Percentiles rank a stretch among this genome's conserved stretches.
Evolutionary conservation across 2,888 invertebrate species (phyloP).

Genomic region (Therioaphis trifolii): DNA sequence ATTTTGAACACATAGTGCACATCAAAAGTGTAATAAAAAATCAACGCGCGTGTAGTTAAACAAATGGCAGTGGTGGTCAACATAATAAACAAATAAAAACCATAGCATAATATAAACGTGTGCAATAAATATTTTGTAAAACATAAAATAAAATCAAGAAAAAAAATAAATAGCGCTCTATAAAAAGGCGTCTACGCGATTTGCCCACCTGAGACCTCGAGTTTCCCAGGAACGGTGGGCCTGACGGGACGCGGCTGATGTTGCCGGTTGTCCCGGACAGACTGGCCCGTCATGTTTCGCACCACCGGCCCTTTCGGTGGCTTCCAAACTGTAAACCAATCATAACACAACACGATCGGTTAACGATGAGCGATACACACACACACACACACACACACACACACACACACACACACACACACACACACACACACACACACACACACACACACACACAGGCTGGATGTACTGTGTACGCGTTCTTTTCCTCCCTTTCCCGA

Average conservation of each 20-base stretch:
- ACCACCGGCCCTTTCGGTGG: constrained; percentile 54
- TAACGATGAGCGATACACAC: neutral
- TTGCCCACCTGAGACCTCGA: constrained; percentile 61
- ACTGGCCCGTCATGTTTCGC: constrained; percentile 53
- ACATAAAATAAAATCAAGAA: neutral
- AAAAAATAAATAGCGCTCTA: constrained; percentile 12
- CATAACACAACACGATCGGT: constrained; percentile 40
- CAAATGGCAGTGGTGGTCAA: neutral
- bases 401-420: too few species aligned
- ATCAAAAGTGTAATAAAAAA: too few species aligned
- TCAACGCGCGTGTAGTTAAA: neutral
- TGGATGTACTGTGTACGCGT: too few species aligned
- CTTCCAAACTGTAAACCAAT: constrained; percentile 54
- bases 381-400: neutral
- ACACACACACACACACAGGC: too few species aligned
- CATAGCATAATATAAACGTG: constrained; percentile 44
- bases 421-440: too few species aligned
- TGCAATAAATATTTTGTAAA: constrained; percentile 35
- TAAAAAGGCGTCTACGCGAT: constrained; percentile 34
- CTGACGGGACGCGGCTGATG: constrained; percentile 56
- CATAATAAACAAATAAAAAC: constrained; percentile 19
- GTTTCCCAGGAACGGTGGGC: constrained; percentile 57
- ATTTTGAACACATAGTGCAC: too few species aligned
- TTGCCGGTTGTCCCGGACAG: constrained; percentile 58
- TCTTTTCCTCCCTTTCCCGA: too few species aligned